phyloP scores from a whole-genome alignment of 2,113 vertebrate species.

The Rhineura floridana region DNA sequence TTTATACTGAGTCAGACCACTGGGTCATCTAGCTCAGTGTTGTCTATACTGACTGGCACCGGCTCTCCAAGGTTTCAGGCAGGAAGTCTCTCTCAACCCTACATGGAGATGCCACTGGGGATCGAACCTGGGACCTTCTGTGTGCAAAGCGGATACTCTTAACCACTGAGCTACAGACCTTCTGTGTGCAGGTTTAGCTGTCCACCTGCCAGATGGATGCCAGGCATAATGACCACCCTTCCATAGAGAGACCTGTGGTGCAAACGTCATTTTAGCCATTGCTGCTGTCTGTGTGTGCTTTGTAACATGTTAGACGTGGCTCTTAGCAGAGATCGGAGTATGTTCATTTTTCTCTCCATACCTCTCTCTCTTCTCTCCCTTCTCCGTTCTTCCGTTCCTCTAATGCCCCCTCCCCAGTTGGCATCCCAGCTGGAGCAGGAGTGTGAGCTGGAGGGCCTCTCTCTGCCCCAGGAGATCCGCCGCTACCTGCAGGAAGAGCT shows the following conservation, averaged over 20 bases:
- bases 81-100: too few species aligned
- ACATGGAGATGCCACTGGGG: too few species aligned
- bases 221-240: not conserved
- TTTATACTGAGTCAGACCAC: too few species aligned
- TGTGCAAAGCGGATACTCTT: too few species aligned
- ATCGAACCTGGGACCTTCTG: too few species aligned
- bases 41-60: too few species aligned
- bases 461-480: slow-evolving; percentile 80
- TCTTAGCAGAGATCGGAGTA: not conserved
- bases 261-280: not conserved
- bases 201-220: too few species aligned
- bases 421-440: slow-evolving; percentile 72
- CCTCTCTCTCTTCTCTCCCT: not conserved
- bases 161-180: too few species aligned
- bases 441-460: slow-evolving; percentile 71
- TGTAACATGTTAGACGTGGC: not conserved
- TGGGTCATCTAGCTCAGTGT: too few species aligned
- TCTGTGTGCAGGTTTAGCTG: not conserved
- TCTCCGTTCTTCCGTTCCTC: not conserved
- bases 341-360: not conserved
- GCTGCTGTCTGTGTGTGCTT: not conserved
- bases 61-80: too few species aligned
- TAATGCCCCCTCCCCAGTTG: slow-evolving; percentile 63
- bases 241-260: not conserved
- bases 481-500: slow-evolving; percentile 79